Conservation (phyloP, 2,113 vertebrate species). For the Galeopterus variegatus region DNA sequence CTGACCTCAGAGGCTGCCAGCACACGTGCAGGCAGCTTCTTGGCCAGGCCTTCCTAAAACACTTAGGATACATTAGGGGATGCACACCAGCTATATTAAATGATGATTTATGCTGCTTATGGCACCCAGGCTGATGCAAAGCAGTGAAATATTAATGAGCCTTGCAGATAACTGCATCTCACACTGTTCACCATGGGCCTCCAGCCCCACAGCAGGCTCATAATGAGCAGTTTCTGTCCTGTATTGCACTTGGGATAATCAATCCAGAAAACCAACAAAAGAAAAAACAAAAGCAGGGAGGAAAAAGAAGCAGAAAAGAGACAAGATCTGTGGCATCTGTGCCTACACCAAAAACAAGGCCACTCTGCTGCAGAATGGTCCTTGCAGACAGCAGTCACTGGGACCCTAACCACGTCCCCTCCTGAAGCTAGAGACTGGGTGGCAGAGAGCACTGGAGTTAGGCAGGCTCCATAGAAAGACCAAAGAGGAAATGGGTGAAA, state of each 20-base stretch:
- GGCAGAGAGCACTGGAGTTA: neutral
- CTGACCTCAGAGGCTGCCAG: neutral
- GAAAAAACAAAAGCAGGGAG: neutral
- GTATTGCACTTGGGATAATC: neutral
- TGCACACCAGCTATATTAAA: neutral
- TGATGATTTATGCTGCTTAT: neutral
- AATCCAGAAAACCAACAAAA: neutral
- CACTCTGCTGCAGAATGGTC: neutral
- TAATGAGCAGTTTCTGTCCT: neutral
- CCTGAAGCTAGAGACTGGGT: neutral
- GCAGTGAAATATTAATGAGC: slow-evolving; percentile 80
- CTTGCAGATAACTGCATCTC: slow-evolving; percentile 27
- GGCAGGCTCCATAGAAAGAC: neutral
- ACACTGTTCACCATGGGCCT: neutral
- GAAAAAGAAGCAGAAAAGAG: neutral
- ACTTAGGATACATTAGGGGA: slow-evolving; percentile 7
- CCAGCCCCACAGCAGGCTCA: neutral
- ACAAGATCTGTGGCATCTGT: neutral
- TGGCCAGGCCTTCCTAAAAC: neutral
- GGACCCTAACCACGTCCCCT: neutral
- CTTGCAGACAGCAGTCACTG: neutral
- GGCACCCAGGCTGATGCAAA: slow-evolving; percentile 70
- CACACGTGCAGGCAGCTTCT: neutral
- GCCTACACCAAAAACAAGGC: neutral
- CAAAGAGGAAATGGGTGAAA: neutral